Conservation (phyloP, 2,888 invertebrate species). For the Drosophila suboccidentalis region DNA sequence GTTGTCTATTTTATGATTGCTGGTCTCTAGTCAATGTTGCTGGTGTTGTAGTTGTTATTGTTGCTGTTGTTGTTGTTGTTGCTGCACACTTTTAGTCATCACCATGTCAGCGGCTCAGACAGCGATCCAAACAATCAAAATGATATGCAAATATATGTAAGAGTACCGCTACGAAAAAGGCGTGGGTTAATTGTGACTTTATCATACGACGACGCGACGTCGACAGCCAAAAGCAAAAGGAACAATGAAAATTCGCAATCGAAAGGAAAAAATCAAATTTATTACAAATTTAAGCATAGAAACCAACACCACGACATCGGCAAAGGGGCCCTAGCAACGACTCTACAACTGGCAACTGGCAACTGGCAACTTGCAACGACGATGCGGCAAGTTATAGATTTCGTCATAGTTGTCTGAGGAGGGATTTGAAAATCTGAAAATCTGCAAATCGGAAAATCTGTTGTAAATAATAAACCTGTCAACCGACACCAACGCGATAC, state of each 20-base stretch:
- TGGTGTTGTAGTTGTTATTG: conserved; percentile 44
- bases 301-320: conserved; percentile 51
- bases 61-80: conserved; percentile 22
- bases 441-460: conserved; percentile 63
- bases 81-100: conserved; percentile 79
- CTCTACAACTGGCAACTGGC: conserved; percentile 20
- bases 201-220: conserved; percentile 57
- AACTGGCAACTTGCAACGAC: conserved; percentile 37
- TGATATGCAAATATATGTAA: conserved; percentile 83
- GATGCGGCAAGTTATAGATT: conserved; percentile 81
- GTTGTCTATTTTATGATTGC: conserved; percentile 56
- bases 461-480: conserved; percentile 81
- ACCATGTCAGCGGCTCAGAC: conserved; percentile 67
- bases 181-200: conserved; percentile 84
- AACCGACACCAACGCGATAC: conserved; percentile 74
- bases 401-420: conserved; percentile 72
- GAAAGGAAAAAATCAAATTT: conserved; percentile 82
- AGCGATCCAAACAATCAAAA: conserved; percentile 77
- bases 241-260: conserved; percentile 73
- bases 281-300: conserved; percentile 81
- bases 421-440: conserved; percentile 20
- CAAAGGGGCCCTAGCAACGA: conserved; percentile 39
- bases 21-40: conserved; percentile 52
- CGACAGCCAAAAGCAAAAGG: conserved; percentile 54
- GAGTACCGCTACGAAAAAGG: conserved; percentile 83